Evolutionary conservation across 2,113 vertebrate species (phyloP), one percentile per base, ranked within the genome.

Genomic region (Lepus timidus): DNA sequence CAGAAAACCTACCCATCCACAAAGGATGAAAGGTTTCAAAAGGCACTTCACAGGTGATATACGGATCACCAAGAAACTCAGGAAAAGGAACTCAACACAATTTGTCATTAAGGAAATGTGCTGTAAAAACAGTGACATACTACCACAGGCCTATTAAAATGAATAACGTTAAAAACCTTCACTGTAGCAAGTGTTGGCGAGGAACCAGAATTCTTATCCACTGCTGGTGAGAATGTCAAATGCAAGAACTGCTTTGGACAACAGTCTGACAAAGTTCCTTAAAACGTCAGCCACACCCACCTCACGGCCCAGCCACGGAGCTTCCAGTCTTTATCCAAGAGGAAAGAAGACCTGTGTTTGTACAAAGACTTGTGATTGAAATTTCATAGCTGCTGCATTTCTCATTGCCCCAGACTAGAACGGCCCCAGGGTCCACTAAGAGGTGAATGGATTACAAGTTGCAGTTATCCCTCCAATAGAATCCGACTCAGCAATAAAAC

Each of bases 111-210:
- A 76, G 68, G 31, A 91, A 87, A 87, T 25, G 14, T 7, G 58
- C 52, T 23, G 83, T 64, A 83, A 91, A 81, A 65, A 31, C 17
- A 88, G 31, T 79, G 51, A 91, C 55, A 84, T 84, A n/a, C 19
- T 31, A 81, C 10, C 74, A 29, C 9, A 39, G 0, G 20, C 7
- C 11, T 71, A 22, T 74, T 94, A 83, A 90, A 78, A 79, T 58
- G 8, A 10, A 16, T 62, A 73, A 83, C 86, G 62, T 29, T 39
- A 68, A 87, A 90, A 83, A 84, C n/a, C 44, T 16, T 70, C 49
- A 78, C 27, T 25, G 70, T n/a, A n/a, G 39, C 22, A 88, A 86
- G 27, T 29, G 19, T 5, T 73, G 29, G 17, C 71, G 62, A 83
- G n/a, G 33, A 78, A 33, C 8, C 12, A 90, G 39, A 85, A 55